These are phyloP conservation scores for Ctenochaetus hawaiiensis DNA, from an alignment of 2,797 vertebrate species.

Conservation along the genomic window DNA sequence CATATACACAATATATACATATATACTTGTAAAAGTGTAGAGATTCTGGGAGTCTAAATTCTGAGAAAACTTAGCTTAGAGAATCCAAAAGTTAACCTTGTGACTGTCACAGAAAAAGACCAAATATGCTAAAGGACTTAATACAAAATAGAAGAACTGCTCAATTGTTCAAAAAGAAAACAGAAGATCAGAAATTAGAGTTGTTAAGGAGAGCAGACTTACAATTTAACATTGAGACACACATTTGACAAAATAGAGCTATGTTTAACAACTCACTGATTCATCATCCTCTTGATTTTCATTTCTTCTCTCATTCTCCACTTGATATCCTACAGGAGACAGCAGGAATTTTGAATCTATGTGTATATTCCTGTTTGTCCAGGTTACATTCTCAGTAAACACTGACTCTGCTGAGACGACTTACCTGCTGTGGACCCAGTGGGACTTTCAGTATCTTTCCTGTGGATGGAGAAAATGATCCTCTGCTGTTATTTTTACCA, in stretches of 20 bases:
- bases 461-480: slow-evolving; percentile 35
- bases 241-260: background rate
- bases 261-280: slow-evolving; percentile 56
- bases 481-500: background rate
- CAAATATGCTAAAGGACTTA: background rate
- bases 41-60: background rate
- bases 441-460: background rate
- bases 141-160: background rate
- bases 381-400: background rate
- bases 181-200: background rate
- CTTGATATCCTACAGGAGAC: slow-evolving; percentile 31
- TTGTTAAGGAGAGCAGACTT: background rate
- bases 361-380: background rate
- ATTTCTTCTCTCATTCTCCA: background rate
- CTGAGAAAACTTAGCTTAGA: background rate
- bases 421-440: slow-evolving; percentile 44
- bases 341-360: background rate
- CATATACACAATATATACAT: background rate
- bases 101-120: background rate
- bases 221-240: background rate
- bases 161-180: background rate
- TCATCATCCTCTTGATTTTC: slow-evolving; percentile 35
- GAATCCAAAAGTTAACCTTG: background rate
- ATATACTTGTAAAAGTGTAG: too few relatives aligned
- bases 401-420: background rate